These are phyloP conservation scores for Drosophila sordidula DNA, from an alignment of 2,888 invertebrate species.

Conservation along the genomic window DNA sequence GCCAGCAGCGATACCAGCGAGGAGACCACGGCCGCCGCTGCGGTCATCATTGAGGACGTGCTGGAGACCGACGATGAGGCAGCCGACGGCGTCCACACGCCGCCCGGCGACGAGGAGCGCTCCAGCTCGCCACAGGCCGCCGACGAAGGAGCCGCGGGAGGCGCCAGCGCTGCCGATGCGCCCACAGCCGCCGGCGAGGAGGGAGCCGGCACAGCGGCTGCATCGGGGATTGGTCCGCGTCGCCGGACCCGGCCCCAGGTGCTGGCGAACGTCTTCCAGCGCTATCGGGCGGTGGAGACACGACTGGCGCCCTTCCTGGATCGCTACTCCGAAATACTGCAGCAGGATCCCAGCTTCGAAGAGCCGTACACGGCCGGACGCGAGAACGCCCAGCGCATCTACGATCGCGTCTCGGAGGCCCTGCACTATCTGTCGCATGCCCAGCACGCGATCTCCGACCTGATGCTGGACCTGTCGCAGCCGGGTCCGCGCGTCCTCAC, in stretches of 20 bases:
- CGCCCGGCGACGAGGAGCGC: slow-evolving; percentile 32
- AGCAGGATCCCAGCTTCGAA: slow-evolving; percentile 87
- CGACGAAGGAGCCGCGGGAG: background rate
- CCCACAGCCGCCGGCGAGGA: slow-evolving; percentile 20
- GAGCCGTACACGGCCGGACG: slow-evolving; percentile 85
- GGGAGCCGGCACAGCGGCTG: slow-evolving; percentile 22
- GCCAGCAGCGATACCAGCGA: slow-evolving; percentile 43
- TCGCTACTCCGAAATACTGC: slow-evolving; percentile 88
- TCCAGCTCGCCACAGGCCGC: slow-evolving; percentile 34
- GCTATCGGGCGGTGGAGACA: slow-evolving; percentile 82
- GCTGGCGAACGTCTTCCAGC: slow-evolving; percentile 83
- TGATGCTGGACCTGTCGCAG: slow-evolving; percentile 90
- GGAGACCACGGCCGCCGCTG: slow-evolving; percentile 61
- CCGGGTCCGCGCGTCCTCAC: slow-evolving; percentile 89
- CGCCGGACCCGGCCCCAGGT: slow-evolving; percentile 84
- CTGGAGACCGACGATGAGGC: slow-evolving; percentile 72
- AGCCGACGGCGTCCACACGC: slow-evolving; percentile 37
- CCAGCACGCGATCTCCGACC: slow-evolving; percentile 95
- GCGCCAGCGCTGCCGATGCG: slow-evolving; percentile 7
- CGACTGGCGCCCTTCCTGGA: slow-evolving; percentile 89
- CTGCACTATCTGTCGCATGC: slow-evolving; percentile 95
- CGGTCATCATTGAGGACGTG: slow-evolving; percentile 77
- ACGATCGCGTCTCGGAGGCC: slow-evolving; percentile 91
- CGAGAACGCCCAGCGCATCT: slow-evolving; percentile 88
- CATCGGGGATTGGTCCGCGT: slow-evolving; percentile 49